These are phyloP conservation scores for Lepidostoma basale DNA, from an alignment of 1,140 invertebrate species.

Conservation along the genomic window DNA sequence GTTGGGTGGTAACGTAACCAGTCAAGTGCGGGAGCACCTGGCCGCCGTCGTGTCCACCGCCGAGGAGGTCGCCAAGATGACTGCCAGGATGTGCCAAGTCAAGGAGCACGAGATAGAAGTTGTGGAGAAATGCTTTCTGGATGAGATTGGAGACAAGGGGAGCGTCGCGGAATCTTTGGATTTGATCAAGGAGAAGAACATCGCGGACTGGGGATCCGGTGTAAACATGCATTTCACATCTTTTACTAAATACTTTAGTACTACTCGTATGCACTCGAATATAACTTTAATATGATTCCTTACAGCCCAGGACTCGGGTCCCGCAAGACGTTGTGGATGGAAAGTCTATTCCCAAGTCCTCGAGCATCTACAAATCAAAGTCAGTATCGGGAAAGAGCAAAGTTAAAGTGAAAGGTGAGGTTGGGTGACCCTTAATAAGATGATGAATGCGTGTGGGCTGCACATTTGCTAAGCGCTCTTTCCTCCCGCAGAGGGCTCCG, in stretches of 20 bases:
- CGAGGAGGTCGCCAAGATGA: slow-evolving; percentile 73
- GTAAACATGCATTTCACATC: slow-evolving; percentile 56
- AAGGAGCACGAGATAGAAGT: slow-evolving; percentile 77
- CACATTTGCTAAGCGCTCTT: not conserved
- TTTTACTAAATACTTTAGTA: slow-evolving; percentile 3
- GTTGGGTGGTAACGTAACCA: slow-evolving; percentile 76
- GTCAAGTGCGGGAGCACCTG: slow-evolving; percentile 67
- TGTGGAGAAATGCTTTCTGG: slow-evolving; percentile 69
- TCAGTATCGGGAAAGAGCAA: slow-evolving; percentile 71
- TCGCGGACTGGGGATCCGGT: slow-evolving; percentile 85
- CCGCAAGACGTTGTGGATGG: slow-evolving; percentile 61
- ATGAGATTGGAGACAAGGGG: slow-evolving; percentile 66
- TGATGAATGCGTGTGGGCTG: too few relatives aligned
- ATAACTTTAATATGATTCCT: slow-evolving; percentile 1
- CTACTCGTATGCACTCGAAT: slow-evolving; percentile 8
- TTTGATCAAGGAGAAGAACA: slow-evolving; percentile 73
- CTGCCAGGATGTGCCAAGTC: slow-evolving; percentile 70
- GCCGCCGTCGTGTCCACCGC: slow-evolving; percentile 79
- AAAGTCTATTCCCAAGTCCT: slow-evolving; percentile 64
- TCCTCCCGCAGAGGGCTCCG: slow-evolving; percentile 68
- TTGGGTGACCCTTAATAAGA: too few relatives aligned
- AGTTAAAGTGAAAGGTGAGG: slow-evolving; percentile 83
- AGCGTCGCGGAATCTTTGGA: slow-evolving; percentile 63
- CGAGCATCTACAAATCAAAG: slow-evolving; percentile 67
- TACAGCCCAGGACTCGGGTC: slow-evolving; percentile 62